phyloP scores from a whole-genome alignment of 2,888 invertebrate genomes.

The Diarsia brunnea region DNA sequence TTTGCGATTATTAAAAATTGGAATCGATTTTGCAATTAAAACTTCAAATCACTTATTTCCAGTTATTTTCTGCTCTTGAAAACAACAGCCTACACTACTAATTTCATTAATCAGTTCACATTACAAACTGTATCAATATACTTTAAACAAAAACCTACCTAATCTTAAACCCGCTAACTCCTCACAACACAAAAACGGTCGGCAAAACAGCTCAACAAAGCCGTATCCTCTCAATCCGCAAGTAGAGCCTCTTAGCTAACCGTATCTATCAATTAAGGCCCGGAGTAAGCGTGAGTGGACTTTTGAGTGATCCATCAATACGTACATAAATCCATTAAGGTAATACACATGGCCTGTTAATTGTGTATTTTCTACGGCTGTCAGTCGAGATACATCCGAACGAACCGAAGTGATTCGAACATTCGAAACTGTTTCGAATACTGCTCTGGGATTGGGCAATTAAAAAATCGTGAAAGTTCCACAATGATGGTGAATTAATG shows the following conservation, averaged over 20 bases:
- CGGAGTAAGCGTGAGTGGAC: conserved; percentile 76
- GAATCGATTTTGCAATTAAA: no score
- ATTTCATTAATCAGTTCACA: conserved; percentile 20
- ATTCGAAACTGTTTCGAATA: conserved; percentile 55
- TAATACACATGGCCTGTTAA: conserved; percentile 85
- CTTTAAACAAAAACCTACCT: conserved; percentile 7
- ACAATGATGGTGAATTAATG: conserved; percentile 46
- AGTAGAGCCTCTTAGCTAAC: conserved; percentile 70
- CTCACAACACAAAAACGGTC: conserved; percentile 63
- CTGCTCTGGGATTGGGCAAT: conserved; percentile 58
- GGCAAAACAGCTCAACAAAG: conserved; percentile 74
- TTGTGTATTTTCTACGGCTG: conserved; percentile 87
- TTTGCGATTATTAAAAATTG: no score
- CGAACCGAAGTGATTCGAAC: conserved; percentile 39
- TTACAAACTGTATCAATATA: conserved; percentile 23
- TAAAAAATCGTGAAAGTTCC: conserved; percentile 59
- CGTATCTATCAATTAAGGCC: conserved; percentile 85
- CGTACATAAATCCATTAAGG: conserved; percentile 89
- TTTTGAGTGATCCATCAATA: conserved; percentile 90
- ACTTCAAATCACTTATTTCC: background rate
- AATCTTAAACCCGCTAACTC: conserved; percentile 33
- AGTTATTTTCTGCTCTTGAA: background rate
- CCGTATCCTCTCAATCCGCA: conserved; percentile 65
- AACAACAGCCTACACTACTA: background rate
- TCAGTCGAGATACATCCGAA: conserved; percentile 67